Percentiles rank a stretch among this genome's conserved stretches.
These are phyloP conservation scores for Eueremaeus valkanovi DNA, from an alignment of 2,888 invertebrate species.

Conservation along the genomic window DNA sequence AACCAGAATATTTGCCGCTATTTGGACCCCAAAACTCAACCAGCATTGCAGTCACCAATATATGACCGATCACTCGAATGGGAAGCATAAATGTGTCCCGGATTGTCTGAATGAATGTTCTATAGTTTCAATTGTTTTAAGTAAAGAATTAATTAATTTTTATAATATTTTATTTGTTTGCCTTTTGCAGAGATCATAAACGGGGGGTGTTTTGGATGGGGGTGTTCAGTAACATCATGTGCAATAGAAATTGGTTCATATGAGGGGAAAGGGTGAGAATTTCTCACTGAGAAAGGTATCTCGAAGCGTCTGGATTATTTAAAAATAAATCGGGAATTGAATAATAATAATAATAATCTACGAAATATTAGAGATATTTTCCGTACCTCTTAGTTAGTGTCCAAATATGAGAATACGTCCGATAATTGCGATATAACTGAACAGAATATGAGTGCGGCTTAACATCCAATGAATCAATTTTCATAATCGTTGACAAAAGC, in stretches of 20 bases:
- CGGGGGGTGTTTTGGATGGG: too few relatives aligned
- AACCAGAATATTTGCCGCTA: neutral
- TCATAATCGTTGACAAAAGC: conserved; percentile 4
- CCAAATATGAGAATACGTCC: neutral
- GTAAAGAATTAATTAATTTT: too few relatives aligned
- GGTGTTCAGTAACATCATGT: too few relatives aligned
- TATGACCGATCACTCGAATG: neutral
- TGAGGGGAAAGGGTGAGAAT: too few relatives aligned
- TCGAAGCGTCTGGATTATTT: too few relatives aligned
- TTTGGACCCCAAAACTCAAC: neutral
- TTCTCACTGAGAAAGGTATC: too few relatives aligned
- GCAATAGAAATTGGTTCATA: too few relatives aligned
- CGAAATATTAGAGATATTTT: neutral
- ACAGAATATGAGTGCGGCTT: neutral
- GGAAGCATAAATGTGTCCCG: conserved; percentile 6
- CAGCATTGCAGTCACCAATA: neutral
- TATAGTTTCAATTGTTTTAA: neutral
- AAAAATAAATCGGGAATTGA: neutral
- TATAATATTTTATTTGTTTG: too few relatives aligned
- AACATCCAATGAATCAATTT: conserved; percentile 2
- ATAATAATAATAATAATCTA: neutral
- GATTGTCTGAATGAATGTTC: neutral
- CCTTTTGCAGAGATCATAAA: too few relatives aligned
- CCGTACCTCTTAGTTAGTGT: neutral
- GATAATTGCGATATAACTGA: neutral